Percentiles rank a stretch among this genome's conserved stretches.
These are phyloP conservation scores for Cerastoderma edule DNA, from an alignment of 2,888 invertebrate genomes.

Conservation along the genomic window DNA sequence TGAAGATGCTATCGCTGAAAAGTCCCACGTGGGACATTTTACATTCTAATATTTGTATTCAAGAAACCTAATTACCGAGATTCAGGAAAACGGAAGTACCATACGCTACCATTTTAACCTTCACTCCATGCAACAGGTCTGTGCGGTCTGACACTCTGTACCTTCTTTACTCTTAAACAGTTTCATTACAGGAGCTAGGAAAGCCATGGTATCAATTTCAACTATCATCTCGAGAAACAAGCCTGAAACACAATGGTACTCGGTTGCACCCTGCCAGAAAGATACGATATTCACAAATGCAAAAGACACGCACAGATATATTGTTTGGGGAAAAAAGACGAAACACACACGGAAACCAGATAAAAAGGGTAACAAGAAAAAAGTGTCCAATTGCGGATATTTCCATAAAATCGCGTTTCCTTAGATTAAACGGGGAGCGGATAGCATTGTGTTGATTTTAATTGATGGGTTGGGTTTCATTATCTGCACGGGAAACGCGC, in stretches of 20 bases:
- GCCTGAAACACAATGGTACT: no score
- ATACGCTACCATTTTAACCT: neutral
- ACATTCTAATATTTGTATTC: constrained; percentile 3
- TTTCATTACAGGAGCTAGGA: no score
- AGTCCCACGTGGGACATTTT: constrained; percentile 14
- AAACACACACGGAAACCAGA: no score
- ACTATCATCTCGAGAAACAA: no score
- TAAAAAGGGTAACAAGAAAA: constrained; percentile 24
- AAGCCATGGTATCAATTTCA: no score
- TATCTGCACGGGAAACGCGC: constrained; percentile 15
- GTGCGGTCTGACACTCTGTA: no score
- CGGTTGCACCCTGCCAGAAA: no score
- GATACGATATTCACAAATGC: no score
- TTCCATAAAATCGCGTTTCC: constrained; percentile 35
- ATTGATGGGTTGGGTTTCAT: constrained; percentile 20
- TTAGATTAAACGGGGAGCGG: constrained; percentile 33
- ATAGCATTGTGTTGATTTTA: constrained; percentile 30
- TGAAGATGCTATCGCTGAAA: constrained; percentile 6
- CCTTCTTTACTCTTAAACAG: neutral
- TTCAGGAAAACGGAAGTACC: constrained; percentile 4
- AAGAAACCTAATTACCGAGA: constrained; percentile 24
- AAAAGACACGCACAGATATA: no score
- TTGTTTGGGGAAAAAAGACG: neutral
- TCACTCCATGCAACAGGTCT: neutral
- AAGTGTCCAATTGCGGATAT: constrained; percentile 28